Conservation (phyloP, 2,113 vertebrate species). For the Rhodinocichla rosea region DNA sequence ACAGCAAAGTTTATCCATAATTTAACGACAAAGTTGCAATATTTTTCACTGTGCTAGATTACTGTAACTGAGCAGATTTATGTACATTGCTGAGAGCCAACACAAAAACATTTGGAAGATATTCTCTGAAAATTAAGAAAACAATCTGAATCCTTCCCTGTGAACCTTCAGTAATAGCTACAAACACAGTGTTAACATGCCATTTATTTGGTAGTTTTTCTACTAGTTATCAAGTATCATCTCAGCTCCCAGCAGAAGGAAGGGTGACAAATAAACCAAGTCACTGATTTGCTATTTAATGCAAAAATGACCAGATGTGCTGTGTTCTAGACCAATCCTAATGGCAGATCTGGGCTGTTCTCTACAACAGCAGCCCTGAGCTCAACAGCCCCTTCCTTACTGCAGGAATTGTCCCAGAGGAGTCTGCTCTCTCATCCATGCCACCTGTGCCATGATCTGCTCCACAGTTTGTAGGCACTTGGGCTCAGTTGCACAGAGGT, state of each 20-base stretch:
- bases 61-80: slow-evolving; percentile 11
- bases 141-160: neutral
- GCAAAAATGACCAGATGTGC: neutral
- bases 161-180: neutral
- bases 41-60: neutral
- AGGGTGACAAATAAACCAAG: neutral
- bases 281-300: neutral
- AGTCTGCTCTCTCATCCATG: neutral
- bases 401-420: neutral
- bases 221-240: neutral
- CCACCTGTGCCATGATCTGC: neutral
- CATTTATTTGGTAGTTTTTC: neutral
- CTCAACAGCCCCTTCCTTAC: neutral
- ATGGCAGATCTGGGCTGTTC: neutral
- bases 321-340: neutral
- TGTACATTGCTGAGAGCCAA: neutral
- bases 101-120: slow-evolving; percentile 20
- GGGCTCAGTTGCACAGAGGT: neutral
- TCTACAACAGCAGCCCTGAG: neutral
- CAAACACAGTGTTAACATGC: neutral
- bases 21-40: neutral
- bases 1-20: neutral
- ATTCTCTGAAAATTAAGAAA: slow-evolving; percentile 10
- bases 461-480: neutral
- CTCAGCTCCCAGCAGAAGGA: neutral